These are phyloP conservation scores for Athalia cordata DNA, from an alignment of 2,888 invertebrate genomes.

Conservation along the genomic window DNA sequence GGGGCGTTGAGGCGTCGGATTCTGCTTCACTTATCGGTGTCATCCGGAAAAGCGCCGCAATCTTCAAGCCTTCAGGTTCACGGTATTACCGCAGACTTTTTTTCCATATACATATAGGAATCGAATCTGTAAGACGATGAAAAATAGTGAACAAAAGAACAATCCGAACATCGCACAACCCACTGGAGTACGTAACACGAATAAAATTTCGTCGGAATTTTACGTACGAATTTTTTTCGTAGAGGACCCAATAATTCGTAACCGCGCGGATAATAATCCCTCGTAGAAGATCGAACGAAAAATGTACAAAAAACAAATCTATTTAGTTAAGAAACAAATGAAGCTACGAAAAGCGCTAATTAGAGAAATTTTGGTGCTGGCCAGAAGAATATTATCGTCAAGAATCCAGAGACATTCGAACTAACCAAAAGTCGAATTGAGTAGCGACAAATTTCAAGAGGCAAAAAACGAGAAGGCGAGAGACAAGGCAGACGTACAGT, in stretches of 20 bases:
- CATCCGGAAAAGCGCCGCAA: slow-evolving; percentile 33
- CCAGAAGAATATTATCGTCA: slow-evolving; percentile 31
- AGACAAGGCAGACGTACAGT: background rate
- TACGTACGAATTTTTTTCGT: no score
- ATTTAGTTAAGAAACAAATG: background rate
- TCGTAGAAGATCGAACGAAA: no score
- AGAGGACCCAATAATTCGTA: no score
- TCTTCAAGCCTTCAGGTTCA: slow-evolving; percentile 18
- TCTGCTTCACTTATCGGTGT: slow-evolving; percentile 34
- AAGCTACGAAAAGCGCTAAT: background rate
- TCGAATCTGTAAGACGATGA: background rate
- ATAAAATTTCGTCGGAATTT: no score
- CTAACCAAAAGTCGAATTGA: slow-evolving; percentile 34
- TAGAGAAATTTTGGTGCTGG: background rate
- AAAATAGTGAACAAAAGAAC: no score
- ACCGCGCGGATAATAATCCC: no score
- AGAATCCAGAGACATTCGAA: slow-evolving; percentile 29
- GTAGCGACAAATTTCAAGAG: slow-evolving; percentile 10
- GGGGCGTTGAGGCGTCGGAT: background rate
- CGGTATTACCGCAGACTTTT: background rate
- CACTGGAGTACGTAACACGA: no score
- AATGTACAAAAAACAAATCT: no score
- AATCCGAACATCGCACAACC: no score
- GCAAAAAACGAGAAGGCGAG: background rate
- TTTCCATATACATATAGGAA: slow-evolving; percentile 5